Evolutionary conservation across 2,113 vertebrate genomes (phyloP).

Genomic region (Pterocles burchelli): DNA sequence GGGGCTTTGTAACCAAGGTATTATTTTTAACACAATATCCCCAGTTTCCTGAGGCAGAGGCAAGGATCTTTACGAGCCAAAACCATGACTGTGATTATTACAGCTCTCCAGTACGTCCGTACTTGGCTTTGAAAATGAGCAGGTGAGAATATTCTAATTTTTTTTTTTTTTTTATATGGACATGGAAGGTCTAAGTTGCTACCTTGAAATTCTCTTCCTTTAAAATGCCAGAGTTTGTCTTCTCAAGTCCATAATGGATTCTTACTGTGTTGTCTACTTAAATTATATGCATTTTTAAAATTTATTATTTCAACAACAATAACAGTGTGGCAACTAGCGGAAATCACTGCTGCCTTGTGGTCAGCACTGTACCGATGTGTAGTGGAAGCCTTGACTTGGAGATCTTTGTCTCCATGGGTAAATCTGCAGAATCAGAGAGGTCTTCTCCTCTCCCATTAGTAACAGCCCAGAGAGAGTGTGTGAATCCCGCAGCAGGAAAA

Average conservation of each 20-base stretch:
- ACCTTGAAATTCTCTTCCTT: neutral
- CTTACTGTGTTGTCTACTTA: neutral
- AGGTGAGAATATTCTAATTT: neutral
- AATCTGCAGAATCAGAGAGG: neutral
- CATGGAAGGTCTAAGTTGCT: neutral
- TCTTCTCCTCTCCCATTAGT: neutral
- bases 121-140: neutral
- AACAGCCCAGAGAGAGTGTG: neutral
- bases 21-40: neutral
- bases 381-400: accelerated
- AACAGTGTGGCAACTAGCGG: neutral
- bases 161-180: neutral
- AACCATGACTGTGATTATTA: neutral
- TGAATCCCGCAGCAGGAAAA: neutral
- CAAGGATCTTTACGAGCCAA: neutral
- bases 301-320: neutral
- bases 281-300: neutral
- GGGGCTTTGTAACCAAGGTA: neutral
- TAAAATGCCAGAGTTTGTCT: neutral
- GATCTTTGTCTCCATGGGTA: accelerated
- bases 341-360: neutral
- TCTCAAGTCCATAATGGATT: neutral
- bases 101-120: neutral
- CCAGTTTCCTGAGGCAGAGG: neutral
- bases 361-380: neutral